Conservation (phyloP, 2,113 vertebrate species). For the Poeciliopsis turrubarensis region DNA sequence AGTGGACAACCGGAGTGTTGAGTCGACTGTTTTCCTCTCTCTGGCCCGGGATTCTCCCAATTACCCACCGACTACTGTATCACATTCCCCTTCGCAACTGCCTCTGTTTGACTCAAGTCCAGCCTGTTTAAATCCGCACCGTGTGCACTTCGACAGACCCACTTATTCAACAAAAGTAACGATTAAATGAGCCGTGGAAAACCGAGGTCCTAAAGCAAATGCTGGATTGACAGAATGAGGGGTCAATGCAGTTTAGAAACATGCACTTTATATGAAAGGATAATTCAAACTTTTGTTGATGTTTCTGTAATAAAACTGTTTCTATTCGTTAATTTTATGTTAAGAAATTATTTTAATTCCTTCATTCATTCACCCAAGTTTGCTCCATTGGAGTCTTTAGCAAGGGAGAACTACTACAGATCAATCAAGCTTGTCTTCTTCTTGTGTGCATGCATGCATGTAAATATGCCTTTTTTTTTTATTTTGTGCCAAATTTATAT, state of each 20-base stretch:
- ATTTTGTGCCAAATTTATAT: not conserved
- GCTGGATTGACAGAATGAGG: no score
- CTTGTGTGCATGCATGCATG: not conserved
- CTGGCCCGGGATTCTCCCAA: slow-evolving; percentile 34
- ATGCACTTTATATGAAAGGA: not conserved
- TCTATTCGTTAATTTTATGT: not conserved
- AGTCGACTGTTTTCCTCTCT: slow-evolving; percentile 66
- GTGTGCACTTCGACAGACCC: not conserved
- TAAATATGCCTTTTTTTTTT: not conserved
- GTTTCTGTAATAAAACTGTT: not conserved
- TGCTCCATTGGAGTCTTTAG: not conserved
- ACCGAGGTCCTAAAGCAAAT: not conserved
- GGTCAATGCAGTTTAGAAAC: no score
- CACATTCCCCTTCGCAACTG: slow-evolving; percentile 1
- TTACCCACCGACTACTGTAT: not conserved
- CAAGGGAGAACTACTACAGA: no score
- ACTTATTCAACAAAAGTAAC: not conserved
- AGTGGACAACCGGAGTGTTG: slow-evolving; percentile 64
- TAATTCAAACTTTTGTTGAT: not conserved
- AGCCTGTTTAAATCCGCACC: not conserved
- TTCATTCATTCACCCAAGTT: not conserved
- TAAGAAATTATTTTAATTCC: not conserved
- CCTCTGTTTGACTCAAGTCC: slow-evolving; percentile 6
- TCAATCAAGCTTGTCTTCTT: no score
- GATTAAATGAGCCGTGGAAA: not conserved